These are phyloP conservation scores for Ctenomys sociabilis DNA, from an alignment of 2,113 vertebrate genomes.

Conservation along the genomic window DNA sequence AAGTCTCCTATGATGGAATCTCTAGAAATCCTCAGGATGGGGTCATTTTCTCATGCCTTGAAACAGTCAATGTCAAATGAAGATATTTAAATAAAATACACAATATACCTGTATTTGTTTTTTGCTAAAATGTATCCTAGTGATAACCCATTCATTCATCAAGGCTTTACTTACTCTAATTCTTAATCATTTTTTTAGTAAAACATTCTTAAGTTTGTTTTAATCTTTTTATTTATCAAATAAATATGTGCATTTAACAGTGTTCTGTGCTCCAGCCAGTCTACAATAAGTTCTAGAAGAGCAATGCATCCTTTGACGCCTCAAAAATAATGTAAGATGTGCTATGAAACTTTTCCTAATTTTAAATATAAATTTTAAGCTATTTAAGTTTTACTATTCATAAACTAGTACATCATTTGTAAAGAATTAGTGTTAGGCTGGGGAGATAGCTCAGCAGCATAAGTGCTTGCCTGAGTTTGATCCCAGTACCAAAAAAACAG, in stretches of 20 bases:
- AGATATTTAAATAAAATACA: background rate
- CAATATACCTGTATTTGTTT: background rate
- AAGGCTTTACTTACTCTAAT: conserved; percentile 37
- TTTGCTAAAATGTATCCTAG: background rate
- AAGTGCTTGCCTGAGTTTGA: no score
- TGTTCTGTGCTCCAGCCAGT: background rate
- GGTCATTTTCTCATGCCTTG: background rate
- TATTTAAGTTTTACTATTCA: background rate
- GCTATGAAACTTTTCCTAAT: background rate
- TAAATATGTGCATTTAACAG: background rate
- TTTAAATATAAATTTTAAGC: conserved; percentile 3
- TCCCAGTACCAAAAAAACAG: no score
- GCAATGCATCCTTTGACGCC: background rate
- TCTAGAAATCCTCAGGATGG: background rate
- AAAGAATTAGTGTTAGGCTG: background rate
- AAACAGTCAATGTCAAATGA: conserved; percentile 16
- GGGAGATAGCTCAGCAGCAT: no score
- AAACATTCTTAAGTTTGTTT: background rate
- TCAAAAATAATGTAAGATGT: background rate
- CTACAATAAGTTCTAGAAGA: background rate
- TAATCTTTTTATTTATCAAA: background rate
- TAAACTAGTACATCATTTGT: background rate
- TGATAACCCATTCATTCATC: background rate
- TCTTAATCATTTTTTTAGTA: background rate
- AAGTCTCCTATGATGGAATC: background rate